Conservation (phyloP, 2,888 invertebrate species). For the Gymnoscelis rufifasciata region DNA sequence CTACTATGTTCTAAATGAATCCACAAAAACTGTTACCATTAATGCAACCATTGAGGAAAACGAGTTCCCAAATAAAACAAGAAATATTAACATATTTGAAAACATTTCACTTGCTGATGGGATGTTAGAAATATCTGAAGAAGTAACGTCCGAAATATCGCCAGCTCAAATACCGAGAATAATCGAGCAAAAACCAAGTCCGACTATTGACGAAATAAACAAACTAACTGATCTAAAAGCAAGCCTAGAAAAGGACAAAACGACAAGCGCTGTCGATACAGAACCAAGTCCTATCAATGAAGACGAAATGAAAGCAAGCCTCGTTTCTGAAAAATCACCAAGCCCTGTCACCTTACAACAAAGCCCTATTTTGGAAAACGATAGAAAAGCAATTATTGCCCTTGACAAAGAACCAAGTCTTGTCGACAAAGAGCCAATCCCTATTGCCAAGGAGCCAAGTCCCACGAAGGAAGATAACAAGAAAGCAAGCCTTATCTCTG, state of each 20-base stretch:
- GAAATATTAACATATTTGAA: background rate
- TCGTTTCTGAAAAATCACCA: background rate
- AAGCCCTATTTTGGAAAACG: constrained; percentile 6
- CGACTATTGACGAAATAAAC: too few relatives aligned
- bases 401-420: background rate
- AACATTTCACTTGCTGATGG: background rate
- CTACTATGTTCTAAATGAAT: background rate
- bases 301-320: constrained; percentile 8
- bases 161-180: background rate
- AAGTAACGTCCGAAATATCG: background rate
- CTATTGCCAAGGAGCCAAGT: background rate
- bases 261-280: too few relatives aligned
- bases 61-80: background rate
- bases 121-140: background rate
- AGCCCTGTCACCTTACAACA: background rate
- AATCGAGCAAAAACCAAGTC: constrained; percentile 6
- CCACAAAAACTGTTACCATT: background rate
- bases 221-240: too few relatives aligned
- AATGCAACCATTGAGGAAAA: background rate
- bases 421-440: constrained; percentile 11
- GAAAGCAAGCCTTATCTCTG: background rate
- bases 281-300: background rate
- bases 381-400: constrained; percentile 12
- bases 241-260: background rate
- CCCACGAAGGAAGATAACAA: background rate